Percentiles rank a stretch among this genome's conserved stretches.
phyloP scores from a whole-genome alignment of 2,113 vertebrate species.

The Desmodus rotundus region DNA sequence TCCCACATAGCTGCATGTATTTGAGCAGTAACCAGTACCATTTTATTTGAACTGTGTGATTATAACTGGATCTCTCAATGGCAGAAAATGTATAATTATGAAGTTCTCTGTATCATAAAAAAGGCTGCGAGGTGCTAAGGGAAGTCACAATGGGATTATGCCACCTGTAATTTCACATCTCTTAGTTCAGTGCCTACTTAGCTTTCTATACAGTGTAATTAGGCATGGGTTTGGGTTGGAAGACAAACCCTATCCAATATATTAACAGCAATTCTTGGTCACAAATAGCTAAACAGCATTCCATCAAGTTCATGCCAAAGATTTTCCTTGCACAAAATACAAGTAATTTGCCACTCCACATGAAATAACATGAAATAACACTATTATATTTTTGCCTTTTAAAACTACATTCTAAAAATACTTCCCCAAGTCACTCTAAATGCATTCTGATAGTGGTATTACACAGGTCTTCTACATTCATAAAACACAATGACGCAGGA shows the following conservation, averaged over 20 bases:
- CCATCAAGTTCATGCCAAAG: conserved; percentile 68
- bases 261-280: conserved; percentile 76
- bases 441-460: conserved; percentile 58
- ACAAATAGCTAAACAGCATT: conserved; percentile 71
- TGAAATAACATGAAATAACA: conserved; percentile 55
- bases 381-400: conserved; percentile 65
- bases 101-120: conserved; percentile 76
- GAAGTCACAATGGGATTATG: conserved; percentile 48
- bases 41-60: conserved; percentile 78
- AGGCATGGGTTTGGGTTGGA: conserved; percentile 64
- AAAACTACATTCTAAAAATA: conserved; percentile 78
- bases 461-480: conserved; percentile 64
- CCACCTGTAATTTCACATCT: conserved; percentile 39
- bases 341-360: conserved; percentile 77
- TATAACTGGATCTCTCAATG: conserved; percentile 71
- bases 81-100: conserved; percentile 79
- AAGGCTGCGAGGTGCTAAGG: conserved; percentile 40
- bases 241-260: conserved; percentile 72
- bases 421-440: conserved; percentile 47
- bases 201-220: conserved; percentile 76
- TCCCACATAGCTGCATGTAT: conserved; percentile 62
- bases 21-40: conserved; percentile 69
- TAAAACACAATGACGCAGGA: conserved; percentile 57
- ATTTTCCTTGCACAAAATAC: conserved; percentile 71
- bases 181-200: conserved; percentile 75